A percentile compares a stretch with the other conserved stretches of the same genome.
These are phyloP conservation scores for Xestoiulus laeticollis DNA, from an alignment of 2,888 invertebrate genomes.

Conservation along the genomic window DNA sequence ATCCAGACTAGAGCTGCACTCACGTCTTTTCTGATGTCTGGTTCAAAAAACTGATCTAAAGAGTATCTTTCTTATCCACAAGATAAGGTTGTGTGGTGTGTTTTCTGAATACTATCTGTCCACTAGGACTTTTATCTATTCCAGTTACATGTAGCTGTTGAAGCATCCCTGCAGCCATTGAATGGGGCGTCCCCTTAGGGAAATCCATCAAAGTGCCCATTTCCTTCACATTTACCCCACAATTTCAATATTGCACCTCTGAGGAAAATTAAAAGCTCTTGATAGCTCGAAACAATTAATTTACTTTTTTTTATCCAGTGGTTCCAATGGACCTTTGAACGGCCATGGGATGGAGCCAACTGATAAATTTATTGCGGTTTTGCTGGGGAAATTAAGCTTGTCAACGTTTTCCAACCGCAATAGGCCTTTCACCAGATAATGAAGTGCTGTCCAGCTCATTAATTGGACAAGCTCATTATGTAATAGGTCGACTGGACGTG, in stretches of 20 bases:
- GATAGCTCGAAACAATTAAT: constrained; percentile 33
- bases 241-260: constrained; percentile 13
- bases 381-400: background rate
- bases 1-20: too few species aligned
- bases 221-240: background rate
- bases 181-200: background rate
- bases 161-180: background rate
- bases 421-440: background rate
- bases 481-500: background rate
- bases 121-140: too few species aligned
- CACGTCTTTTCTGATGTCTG: too few species aligned
- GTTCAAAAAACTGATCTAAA: too few species aligned
- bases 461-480: background rate
- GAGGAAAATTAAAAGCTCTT: constrained; percentile 35
- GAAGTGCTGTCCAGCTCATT: constrained; percentile 18
- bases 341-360: background rate
- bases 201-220: constrained; percentile 37
- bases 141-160: background rate
- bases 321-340: background rate
- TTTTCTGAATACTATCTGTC: too few species aligned
- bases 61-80: too few species aligned
- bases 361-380: background rate
- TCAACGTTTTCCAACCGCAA: constrained; percentile 23
- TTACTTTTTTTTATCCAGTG: background rate
- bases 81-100: too few species aligned